Conservation (phyloP, 2,888 invertebrate species). For the Xanthostigma xanthostigma region DNA sequence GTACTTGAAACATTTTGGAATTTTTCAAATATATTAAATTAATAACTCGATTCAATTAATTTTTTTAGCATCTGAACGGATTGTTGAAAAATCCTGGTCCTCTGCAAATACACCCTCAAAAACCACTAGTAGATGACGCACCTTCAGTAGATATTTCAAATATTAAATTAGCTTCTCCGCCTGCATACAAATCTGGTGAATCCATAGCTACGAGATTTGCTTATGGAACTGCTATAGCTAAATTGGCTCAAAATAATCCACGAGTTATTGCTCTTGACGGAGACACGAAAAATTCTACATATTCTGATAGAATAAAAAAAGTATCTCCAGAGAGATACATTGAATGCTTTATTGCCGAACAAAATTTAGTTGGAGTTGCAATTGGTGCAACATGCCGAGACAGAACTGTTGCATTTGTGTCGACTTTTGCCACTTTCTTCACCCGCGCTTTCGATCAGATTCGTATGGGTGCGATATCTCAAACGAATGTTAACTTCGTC, state of each 20-base stretch:
- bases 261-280: conserved; percentile 92
- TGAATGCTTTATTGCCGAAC: conserved; percentile 99
- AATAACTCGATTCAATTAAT: conserved; percentile 3
- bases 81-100: conserved; percentile 53
- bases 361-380: conserved; percentile 91
- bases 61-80: conserved; percentile 41
- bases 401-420: conserved; percentile 85
- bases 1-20: conserved; percentile 21
- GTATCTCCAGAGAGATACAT: conserved; percentile 62
- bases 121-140: conserved; percentile 50
- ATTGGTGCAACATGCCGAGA: conserved; percentile 89
- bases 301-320: conserved; percentile 78
- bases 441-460: conserved; percentile 96
- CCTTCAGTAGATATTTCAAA: conserved; percentile 58
- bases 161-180: conserved; percentile 61
- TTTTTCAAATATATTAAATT: background rate
- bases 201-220: conserved; percentile 79
- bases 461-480: conserved; percentile 98
- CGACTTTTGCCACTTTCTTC: conserved; percentile 97
- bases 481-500: conserved; percentile 90
- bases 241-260: conserved; percentile 57
- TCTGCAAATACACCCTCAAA: conserved; percentile 40
- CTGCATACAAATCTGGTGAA: conserved; percentile 65
- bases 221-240: conserved; percentile 87
- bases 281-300: conserved; percentile 98